Base-by-base conservation (phyloP, 2,797 vertebrate genomes). In the Thalassophryne amazonica region DNA sequence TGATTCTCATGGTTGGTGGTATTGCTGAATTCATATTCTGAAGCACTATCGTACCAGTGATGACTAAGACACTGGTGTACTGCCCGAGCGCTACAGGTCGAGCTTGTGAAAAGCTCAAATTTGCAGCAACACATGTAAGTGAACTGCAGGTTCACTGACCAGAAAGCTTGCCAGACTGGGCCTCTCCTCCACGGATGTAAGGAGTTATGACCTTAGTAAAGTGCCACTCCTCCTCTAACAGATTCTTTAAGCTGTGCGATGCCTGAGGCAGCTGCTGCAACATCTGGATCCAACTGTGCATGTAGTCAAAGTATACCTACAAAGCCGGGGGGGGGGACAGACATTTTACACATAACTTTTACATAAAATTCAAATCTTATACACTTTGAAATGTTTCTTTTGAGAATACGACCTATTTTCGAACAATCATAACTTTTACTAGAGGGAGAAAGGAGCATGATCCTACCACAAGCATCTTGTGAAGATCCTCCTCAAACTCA, bases 201-300 rank as follows among this genome's bases (percentile, higher is more conserved):
- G 97, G 97, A 28, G 96, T 98, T 83, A 99, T 98, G 88, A 97
- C 94, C 90, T 99, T 99, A 73, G 95, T 98, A 88, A 99, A 99
- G 87, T 97, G 90, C 97, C 97, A 99, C 82, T 99, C 97, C 75
- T 98, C 95, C 61, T 99, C 97, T 42, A 99, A 84, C 7, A 99
- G 90, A 80, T 99, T 99, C 89, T 99, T 99, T 84, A 99, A 87
- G 73, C 97, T 99, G 84, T 99, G 97, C 46, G 97, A 99, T 0
- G 97, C 97, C 74, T 99, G 97, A 78, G 97, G 97, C 87, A 99
- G 91, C 75, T 98, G 93, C 90, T 99, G 97, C 49, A 99, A 85
- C 97, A 99, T 99, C 88, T 93, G 92, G 81, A 99, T 99, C 97
- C 97, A 99, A 84, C 94, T 97, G 82, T 94, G 92, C 97, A 99